Evolutionary conservation across 37 sponge, comb jelly and placozoan genomes (phyloP).

Genomic region (Diacarnus erythraeanus): DNA sequence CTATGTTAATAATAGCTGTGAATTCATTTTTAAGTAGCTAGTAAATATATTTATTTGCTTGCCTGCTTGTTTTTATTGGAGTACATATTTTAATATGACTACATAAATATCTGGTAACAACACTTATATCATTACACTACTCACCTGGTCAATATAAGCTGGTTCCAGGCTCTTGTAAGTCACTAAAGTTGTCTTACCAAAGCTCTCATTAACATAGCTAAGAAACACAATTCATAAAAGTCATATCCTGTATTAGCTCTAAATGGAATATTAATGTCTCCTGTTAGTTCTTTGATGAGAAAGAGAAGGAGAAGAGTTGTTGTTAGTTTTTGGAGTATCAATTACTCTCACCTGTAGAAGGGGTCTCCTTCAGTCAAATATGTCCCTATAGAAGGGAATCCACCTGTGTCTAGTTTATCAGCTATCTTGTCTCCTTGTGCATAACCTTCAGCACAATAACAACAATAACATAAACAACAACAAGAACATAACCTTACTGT

Average conservation of each 20-base stretch:
- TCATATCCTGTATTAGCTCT: no score
- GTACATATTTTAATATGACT: no score
- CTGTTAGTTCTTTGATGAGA: no score
- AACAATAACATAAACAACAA: no score
- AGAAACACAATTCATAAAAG: no score
- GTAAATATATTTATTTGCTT: no score
- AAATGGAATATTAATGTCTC: no score
- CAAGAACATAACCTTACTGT: neutral
- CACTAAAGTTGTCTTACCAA: constrained; percentile 44
- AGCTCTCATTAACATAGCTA: constrained; percentile 75
- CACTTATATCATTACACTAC: neutral
- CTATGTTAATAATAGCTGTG: no score
- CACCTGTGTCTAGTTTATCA: constrained; percentile 78
- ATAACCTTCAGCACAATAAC: neutral
- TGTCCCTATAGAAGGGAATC: constrained; percentile 87
- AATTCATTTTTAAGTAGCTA: no score
- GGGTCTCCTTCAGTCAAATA: constrained; percentile 84
- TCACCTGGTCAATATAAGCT: constrained; percentile 82
- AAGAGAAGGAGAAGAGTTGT: no score
- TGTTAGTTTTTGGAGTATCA: neutral
- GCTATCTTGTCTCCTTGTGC: constrained; percentile 40
- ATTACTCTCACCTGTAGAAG: constrained; percentile 71
- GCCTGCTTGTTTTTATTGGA: no score
- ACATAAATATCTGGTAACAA: neutral
- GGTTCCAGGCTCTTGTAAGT: constrained; percentile 81